Evolutionary conservation across 2,113 vertebrate genomes (phyloP), one percentile per base, ranked within the genome.

Genomic region (Collichthys lucidus): DNA sequence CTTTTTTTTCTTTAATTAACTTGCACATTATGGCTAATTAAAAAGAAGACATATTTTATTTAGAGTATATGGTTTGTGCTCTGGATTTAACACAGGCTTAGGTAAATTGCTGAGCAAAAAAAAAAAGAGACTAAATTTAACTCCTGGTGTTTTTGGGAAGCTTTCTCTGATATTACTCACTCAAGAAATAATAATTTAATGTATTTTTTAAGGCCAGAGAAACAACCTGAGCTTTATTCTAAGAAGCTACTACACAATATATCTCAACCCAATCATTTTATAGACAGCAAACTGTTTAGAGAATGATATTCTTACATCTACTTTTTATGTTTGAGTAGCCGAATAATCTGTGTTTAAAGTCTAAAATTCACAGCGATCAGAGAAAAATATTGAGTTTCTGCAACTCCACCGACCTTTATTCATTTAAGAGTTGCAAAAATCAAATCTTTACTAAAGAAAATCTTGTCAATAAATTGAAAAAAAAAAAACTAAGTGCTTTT

Each of bases 11-110:
- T 86, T 80, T 76, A 79, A 84, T 96, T 95, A 94, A 93, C 89
- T 89, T 85, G 88, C 82, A 56, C 89, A 90, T 91, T 91, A 92
- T 49, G 80, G 70, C 72, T 77, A 71, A 94, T 95, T 96, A 95
- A 92, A 94, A 92, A 90, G 90, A 89, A 92, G 84, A 92, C 94
- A 82, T 83, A 94, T 94, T 89, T 94, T 93, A 80, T 94, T 87
- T 92, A 88, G 93, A 88, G 89, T 91, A 1, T 69, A 92, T 60
- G 60, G 77, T 76, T 80, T 20, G 6, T 50, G 19, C 55, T 69
- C 24, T 31, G 64, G 55, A 24, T 85, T 80, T 69, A 66, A 74
- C 46, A 78, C 31, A 60, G 52, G 15, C 47, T 77, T 60, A 56
- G 63, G 75, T 80, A 61, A 78, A 69, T 64, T 56, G 19, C 19